phyloP scores from a whole-genome alignment of 30 jellyfish, hydroid and myxozoan genomes.

The Nemopilema nomurai region DNA sequence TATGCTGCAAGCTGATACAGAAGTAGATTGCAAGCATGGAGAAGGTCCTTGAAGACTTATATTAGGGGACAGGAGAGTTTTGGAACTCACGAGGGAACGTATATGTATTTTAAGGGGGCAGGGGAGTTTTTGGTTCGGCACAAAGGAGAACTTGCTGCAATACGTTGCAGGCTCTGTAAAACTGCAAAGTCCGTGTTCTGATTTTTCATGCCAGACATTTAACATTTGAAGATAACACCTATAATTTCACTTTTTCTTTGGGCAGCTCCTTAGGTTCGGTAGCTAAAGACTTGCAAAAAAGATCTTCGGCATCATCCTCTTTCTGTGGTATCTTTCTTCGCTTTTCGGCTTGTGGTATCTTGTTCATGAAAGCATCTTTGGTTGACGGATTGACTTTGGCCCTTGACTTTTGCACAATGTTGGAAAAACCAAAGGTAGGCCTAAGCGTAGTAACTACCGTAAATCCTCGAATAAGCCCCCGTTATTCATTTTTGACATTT shows the following conservation, averaged over 20 bases:
- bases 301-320: slow-evolving; percentile 23
- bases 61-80: too few species aligned
- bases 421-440: too few species aligned
- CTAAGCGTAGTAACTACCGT: too few species aligned
- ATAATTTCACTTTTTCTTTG: slow-evolving; percentile 16
- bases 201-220: slow-evolving; percentile 23
- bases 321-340: background rate
- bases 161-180: background rate
- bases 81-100: too few species aligned
- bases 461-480: too few species aligned
- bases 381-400: background rate
- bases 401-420: too few species aligned
- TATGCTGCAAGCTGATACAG: background rate
- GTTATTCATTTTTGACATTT: too few species aligned
- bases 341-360: background rate
- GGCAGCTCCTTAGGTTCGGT: slow-evolving; percentile 45
- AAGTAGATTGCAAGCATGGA: background rate
- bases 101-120: background rate
- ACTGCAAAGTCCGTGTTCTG: background rate
- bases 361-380: background rate
- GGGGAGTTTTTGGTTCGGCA: background rate
- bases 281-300: slow-evolving; percentile 17
- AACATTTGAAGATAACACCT: slow-evolving; percentile 24
- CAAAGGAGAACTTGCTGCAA: background rate
- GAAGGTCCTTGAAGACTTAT: background rate